Evolutionary conservation across 2,113 vertebrate genomes (phyloP).

Genomic region (Pachycephala philippinensis): DNA sequence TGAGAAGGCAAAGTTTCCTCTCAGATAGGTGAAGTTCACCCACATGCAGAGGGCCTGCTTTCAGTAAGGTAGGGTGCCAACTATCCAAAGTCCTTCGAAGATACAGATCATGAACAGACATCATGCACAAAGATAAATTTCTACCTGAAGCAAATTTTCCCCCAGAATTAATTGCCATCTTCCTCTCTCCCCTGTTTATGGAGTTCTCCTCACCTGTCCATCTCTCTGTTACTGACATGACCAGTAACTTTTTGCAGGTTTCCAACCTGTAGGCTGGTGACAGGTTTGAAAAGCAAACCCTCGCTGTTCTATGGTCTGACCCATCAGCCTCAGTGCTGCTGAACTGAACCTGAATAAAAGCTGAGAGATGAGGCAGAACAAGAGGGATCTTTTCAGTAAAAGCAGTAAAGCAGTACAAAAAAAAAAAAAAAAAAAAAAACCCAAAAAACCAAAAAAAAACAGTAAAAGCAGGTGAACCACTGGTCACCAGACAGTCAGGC

Average conservation of each 20-base stretch:
- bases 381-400: background rate
- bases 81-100: background rate
- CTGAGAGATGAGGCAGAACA: background rate
- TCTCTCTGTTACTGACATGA: background rate
- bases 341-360: background rate
- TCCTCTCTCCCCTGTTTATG: background rate
- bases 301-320: background rate
- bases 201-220: background rate
- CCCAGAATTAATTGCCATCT: background rate
- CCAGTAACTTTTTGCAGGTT: background rate
- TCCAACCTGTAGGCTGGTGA: background rate
- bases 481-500: too few species aligned
- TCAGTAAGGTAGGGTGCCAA: background rate
- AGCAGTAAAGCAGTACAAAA: background rate
- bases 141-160: background rate
- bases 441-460: too few species aligned
- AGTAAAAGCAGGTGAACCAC: background rate
- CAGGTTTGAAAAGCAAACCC: background rate
- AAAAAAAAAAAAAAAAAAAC: too few species aligned
- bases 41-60: background rate
- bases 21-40: background rate
- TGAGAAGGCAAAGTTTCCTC: background rate
- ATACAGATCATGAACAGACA: rapidly evolving
- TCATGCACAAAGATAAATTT: background rate
- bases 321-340: rapidly evolving